Evolutionary conservation across 2,888 invertebrate genomes (phyloP).

Genomic region (Resseliella maxima): DNA sequence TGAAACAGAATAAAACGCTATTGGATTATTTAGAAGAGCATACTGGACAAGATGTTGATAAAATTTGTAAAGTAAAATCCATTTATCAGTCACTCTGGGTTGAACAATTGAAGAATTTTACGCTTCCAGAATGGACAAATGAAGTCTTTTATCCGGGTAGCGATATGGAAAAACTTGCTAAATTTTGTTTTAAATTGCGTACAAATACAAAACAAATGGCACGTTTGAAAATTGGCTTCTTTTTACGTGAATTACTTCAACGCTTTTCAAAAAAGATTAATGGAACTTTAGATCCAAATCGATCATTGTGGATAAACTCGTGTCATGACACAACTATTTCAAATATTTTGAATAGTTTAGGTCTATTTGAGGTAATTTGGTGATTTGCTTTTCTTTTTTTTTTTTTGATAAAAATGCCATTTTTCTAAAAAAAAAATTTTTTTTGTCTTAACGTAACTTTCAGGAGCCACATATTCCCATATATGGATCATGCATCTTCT

Average conservation of each 20-base stretch:
- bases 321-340: conserved; percentile 87
- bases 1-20: conserved; percentile 66
- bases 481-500: background rate
- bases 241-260: conserved; percentile 76
- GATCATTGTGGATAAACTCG: conserved; percentile 79
- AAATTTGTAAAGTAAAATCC: conserved; percentile 67
- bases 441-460: background rate
- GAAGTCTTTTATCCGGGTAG: background rate
- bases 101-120: conserved; percentile 74
- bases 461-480: background rate
- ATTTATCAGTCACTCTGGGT: conserved; percentile 77
- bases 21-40: background rate
- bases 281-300: conserved; percentile 67
- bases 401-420: background rate
- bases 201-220: conserved; percentile 65
- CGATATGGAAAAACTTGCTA: background rate
- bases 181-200: background rate
- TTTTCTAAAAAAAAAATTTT: background rate
- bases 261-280: conserved; percentile 71
- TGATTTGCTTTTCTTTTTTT: background rate
- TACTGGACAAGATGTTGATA: background rate
- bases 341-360: conserved; percentile 73
- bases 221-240: conserved; percentile 72
- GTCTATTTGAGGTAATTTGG: conserved; percentile 63
- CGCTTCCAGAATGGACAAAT: conserved; percentile 58